Conservation (phyloP, 2,113 vertebrate species). For the Oenanthe melanoleuca region DNA sequence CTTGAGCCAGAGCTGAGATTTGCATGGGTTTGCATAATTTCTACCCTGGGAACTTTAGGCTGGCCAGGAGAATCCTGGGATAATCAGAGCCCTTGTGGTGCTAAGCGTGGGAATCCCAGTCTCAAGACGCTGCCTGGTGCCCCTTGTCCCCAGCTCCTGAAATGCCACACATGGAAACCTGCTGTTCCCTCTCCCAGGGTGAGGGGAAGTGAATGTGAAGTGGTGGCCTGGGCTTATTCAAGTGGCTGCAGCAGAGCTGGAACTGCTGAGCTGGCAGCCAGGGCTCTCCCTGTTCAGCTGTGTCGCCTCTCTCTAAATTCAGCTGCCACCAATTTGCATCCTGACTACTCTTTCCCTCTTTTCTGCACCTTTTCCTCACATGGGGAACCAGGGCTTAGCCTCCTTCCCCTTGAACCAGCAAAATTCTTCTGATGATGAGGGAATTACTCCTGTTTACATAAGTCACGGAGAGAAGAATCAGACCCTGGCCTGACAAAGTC, state of each 20-base stretch:
- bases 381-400: background rate
- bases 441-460: slow-evolving; percentile 54
- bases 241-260: background rate
- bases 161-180: fast-evolving
- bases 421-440: slow-evolving; percentile 8
- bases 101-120: background rate
- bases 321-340: background rate
- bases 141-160: background rate
- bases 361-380: background rate
- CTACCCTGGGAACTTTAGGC: background rate
- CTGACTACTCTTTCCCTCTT: background rate
- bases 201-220: background rate
- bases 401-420: background rate
- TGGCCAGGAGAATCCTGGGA: background rate
- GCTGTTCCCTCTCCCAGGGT: fast-evolving
- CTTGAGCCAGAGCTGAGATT: background rate
- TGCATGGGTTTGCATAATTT: background rate
- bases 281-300: background rate
- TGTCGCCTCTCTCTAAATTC: background rate
- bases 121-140: background rate
- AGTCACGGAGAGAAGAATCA: slow-evolving; percentile 53
- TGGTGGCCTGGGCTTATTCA: fast-evolving
- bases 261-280: background rate
- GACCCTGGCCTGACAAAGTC: slow-evolving; percentile 22
- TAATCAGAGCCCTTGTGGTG: background rate